Evolutionary conservation across 2,113 vertebrate genomes (phyloP).

Genomic region (Pogona vitticeps): DNA sequence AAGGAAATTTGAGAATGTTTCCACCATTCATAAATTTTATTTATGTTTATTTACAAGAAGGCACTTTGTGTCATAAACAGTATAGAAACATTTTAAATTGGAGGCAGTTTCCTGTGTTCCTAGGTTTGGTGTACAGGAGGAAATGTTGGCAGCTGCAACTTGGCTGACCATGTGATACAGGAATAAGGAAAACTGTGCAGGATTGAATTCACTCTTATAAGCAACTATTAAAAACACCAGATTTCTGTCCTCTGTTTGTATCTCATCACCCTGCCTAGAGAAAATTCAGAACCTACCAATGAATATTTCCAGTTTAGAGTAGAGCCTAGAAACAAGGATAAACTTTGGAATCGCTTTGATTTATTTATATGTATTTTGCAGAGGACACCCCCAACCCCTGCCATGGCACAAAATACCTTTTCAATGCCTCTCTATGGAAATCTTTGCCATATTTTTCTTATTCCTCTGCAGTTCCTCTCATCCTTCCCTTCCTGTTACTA

Average conservation of each 20-base stretch:
- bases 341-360: background rate
- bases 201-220: background rate
- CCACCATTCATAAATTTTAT: background rate
- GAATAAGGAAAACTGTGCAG: background rate
- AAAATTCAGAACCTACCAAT: constrained; percentile 4
- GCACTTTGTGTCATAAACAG: background rate
- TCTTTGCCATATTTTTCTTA: constrained; percentile 5
- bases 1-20: too few relatives aligned
- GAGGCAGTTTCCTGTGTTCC: background rate
- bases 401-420: background rate
- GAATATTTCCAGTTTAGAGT: background rate
- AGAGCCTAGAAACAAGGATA: constrained; percentile 20
- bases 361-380: background rate
- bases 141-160: background rate
- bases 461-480: background rate
- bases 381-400: too few relatives aligned
- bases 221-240: background rate
- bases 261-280: background rate
- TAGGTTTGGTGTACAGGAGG: background rate
- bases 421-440: constrained; percentile 5
- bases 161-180: background rate
- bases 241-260: background rate
- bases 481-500: background rate
- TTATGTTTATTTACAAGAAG: background rate
- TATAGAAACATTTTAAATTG: too few relatives aligned